Conservation (phyloP, 2,113 vertebrate genomes). For the Malurus elegans region DNA sequence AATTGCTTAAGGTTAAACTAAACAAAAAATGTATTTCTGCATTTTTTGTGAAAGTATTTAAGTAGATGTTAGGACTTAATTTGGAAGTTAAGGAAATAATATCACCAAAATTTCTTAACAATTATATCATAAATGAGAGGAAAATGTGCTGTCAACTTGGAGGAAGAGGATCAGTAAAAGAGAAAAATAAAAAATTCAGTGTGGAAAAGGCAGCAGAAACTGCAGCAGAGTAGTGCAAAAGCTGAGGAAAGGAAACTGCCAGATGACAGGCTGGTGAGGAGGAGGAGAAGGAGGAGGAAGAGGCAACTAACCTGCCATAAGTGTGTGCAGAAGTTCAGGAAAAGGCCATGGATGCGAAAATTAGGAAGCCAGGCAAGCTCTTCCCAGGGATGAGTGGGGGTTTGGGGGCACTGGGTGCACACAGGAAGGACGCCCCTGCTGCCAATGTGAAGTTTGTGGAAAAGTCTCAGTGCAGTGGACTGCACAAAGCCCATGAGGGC, state of each 20-base stretch:
- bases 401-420: neutral
- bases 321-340: neutral
- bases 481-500: neutral
- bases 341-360: fast-evolving
- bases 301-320: neutral
- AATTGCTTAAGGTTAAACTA: neutral
- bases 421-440: neutral
- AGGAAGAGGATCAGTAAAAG: neutral
- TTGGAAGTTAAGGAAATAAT: neutral
- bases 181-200: neutral
- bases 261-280: neutral
- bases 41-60: neutral
- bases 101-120: neutral
- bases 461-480: neutral
- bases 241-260: neutral
- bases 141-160: neutral
- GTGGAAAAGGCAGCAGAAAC: neutral
- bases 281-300: neutral
- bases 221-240: neutral
- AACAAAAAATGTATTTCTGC: neutral
- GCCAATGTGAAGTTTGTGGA: neutral
- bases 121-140: neutral
- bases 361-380: neutral
- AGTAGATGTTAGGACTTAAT: neutral
- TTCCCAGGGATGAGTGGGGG: fast-evolving